Evolutionary conservation across 2,888 invertebrate species (phyloP), one percentile per base, ranked within the genome.

Genomic region (Dasypogon diadema): DNA sequence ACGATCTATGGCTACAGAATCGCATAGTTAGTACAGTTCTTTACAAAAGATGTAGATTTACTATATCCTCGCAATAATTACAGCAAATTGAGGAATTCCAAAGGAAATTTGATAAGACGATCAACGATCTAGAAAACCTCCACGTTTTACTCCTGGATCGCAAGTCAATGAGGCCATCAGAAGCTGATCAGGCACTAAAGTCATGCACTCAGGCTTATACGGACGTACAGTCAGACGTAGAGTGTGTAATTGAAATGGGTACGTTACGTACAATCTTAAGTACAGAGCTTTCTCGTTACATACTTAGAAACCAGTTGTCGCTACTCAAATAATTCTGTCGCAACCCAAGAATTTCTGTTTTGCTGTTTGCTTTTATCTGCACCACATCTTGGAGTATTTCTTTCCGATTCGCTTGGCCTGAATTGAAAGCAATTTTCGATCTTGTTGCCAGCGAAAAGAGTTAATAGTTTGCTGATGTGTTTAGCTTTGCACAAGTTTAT

Each of bases 1-100:
- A 93, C 83, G 88, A 89, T 73, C 88, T 89, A 80, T 95, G 95
- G 95, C 88, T 93, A 79, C 90, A 91, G 80, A 91, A 90, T 83
- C 89, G 93, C 85, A 88, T 92, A 88, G 94, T 94, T 87, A 87
- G 88, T 84, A 78, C 77, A 48, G 60, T 14, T 48, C 1, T 22
- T n/a, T 14, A 42, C 12, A 34, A 14, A 2, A 37, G 10, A 21
- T 42, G 12, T 70, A 22, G 10, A 24, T 10, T 26, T 68, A 16
- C 22, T 12, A 14, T 65, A 16, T 63, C 18, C 22, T 18, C 8
- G 14, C 34, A 24, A 21, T 77, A 74, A 56, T 78, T 79, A 10
- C 83, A 93, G 92, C 89, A 89, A 83, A 89, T 92, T 74, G 93
- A 93, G 81, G 90, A 90, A 80, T 93, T 91, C 82, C 87, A 88